Evolutionary conservation across 1,140 invertebrate species (phyloP).

Genomic region (Cataglyphis hispanica): DNA sequence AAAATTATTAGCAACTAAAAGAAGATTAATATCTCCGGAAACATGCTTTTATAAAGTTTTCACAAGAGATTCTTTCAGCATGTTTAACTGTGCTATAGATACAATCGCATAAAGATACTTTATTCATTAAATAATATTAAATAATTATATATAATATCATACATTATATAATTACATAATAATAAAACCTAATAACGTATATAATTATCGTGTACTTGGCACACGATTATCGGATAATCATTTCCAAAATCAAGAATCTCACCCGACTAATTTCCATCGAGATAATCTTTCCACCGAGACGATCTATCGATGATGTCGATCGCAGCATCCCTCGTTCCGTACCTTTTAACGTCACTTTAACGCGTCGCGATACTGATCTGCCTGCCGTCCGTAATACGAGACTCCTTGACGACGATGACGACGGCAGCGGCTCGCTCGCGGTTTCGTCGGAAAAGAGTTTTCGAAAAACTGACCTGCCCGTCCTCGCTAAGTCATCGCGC

Average conservation of each 20-base stretch:
- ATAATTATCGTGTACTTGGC: too few species aligned
- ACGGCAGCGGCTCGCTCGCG: not conserved
- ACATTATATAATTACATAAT: too few species aligned
- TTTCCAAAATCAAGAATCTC: not conserved
- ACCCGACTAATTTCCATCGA: conserved; percentile 22
- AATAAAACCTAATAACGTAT: too few species aligned
- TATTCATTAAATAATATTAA: not conserved
- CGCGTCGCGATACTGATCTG: conserved; percentile 69
- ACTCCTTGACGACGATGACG: not conserved
- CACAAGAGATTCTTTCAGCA: not conserved
- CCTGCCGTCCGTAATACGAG: not conserved
- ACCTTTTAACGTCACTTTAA: conserved; percentile 76
- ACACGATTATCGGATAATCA: not conserved
- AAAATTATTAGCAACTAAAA: not conserved
- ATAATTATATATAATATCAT: too few species aligned
- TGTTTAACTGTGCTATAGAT: not conserved
- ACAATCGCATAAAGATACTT: not conserved
- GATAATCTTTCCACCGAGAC: conserved; percentile 22
- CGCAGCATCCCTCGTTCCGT: not conserved
- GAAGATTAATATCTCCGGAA: conserved; percentile 13
- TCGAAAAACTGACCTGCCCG: conserved; percentile 5
- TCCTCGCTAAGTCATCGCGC: conserved; percentile 74
- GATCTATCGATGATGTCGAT: conserved; percentile 1
- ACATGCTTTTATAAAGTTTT: conserved; percentile 10
- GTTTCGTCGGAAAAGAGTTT: conserved; percentile 5